Conservation (phyloP, 2,797 vertebrate genomes). For the Vireo griseus region DNA sequence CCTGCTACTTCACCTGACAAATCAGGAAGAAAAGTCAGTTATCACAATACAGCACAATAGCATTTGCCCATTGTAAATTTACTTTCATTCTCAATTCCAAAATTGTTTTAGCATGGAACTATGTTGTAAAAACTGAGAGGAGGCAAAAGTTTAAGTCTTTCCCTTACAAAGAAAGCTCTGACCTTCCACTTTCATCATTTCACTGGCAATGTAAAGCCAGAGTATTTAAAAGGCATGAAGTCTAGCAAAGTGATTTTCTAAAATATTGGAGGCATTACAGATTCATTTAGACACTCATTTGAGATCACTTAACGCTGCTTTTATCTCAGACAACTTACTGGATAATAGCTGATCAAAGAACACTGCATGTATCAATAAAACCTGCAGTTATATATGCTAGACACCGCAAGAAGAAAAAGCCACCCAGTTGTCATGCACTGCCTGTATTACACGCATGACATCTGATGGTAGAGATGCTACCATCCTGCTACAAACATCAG, state of each 20-base stretch:
- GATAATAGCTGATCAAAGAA: not conserved
- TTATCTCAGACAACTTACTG: not conserved
- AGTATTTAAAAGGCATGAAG: not conserved
- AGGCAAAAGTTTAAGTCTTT: not conserved
- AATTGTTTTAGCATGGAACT: not conserved
- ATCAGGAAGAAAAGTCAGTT: not conserved
- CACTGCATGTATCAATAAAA: accelerated
- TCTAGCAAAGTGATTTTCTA: not conserved
- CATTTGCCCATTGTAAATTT: not conserved
- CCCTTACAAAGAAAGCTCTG: not conserved
- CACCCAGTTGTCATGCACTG: accelerated
- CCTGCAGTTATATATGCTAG: not conserved
- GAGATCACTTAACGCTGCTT: not conserved
- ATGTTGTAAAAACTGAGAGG: accelerated
- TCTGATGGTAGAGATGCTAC: accelerated
- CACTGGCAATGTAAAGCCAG: not conserved
- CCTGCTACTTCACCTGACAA: not conserved
- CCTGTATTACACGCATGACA: accelerated
- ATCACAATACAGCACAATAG: not conserved
- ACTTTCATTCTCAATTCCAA: not conserved
- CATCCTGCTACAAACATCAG: not conserved
- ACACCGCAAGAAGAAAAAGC: not conserved
- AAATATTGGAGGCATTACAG: not conserved
- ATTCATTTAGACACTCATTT: accelerated
- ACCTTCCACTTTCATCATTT: not conserved